Base-by-base conservation (phyloP, 2,888 invertebrate species). In the Drosophila sordidula region DNA sequence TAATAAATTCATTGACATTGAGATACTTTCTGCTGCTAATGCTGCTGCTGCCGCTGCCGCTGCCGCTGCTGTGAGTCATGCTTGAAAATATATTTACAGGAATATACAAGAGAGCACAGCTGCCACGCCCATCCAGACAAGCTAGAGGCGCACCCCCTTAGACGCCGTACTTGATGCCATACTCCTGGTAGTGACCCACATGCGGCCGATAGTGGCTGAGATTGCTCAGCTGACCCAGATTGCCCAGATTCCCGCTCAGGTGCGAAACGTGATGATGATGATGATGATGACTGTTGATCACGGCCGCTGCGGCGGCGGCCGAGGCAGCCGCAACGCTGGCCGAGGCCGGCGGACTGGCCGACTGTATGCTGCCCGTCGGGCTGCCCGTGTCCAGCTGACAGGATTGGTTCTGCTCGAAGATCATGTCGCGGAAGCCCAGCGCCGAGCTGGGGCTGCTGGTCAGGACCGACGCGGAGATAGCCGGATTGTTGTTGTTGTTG, bases 301-400 rank as follows among this genome's bases (percentile, higher is more conserved):
- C 87, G 2, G 89, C 90, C 4, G 90, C 91, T 18, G 90, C 90
- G 2, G 89, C 87, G 0, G 90, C 82, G 0, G 90, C 82, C 0
- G 90, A 82, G 6, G 88, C 82, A 0, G 90, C 87, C 0, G 88
- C 89, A 9, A 81, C 79, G 11, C 78, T 82, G 34, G 89, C 87
- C 22, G 89, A 75, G 0, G 90, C 89, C 25, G 92, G 92, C 16
- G 92, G 92, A 79, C 92, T 92, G 56, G 90, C 91, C 32, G 92
- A 92, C 55, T 92, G 92, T 29, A 92, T 89, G 76, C 92, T 92
- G 61, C 92, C 92, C 56, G 91, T 92, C 32, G 92, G 92, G 78
- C 92, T 92, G 71, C 91, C 91, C 3, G 90, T 90, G 78, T 92
- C 92, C 91, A 92, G 89, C 81, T 92, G 92, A 64, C 92, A 92